Base-by-base conservation (phyloP, 2,113 vertebrate genomes). In the Dasyurus viverrinus region DNA sequence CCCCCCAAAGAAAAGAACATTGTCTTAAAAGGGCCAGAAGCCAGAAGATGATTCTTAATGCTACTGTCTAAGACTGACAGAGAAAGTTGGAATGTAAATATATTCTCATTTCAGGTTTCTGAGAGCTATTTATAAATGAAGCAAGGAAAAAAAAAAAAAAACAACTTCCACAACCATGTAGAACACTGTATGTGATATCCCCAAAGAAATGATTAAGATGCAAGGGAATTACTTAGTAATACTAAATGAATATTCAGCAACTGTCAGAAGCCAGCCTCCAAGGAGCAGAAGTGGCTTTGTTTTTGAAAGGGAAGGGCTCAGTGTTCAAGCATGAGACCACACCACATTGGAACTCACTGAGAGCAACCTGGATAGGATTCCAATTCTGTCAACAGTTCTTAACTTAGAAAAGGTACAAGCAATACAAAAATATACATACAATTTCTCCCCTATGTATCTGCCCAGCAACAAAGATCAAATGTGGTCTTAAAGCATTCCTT, bases 71-170 rank as follows among this genome's bases (percentile, higher is more conserved):
- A 95, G 55, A 90, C 57, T 60, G 93, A 96, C 19, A 92, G 91
- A 76, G 54, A 76, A 42, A 97, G 54, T 92, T 90, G 84, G 90
- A 91, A 68, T 95, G 76, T 53, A 91, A 93, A 95, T 30, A 52
- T 27, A 91, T 89, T 95, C 95, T 95, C 93, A 93, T 89, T 91
- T 94, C 93, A 50, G 47, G 52, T 91, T 93, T 95, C 90, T 92
- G 92, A 95, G 93, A 94, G 46, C 76, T 93, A 92, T 96, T 97
- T 95, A 93, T 47, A 96, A 92, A 94, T 93, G 93, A 92, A n/a
- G 30, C 9, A n/a, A 68, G 26, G 16, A 57, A 26, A 55, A 90
- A 96, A 76, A 95, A 89, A 30, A 68, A 89, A 96, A 60, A 93
- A 48, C 54, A 23, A n/a, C 53, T 5, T 3, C 0, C 91, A 53